Percentiles rank a stretch among this genome's conserved stretches.
Evolutionary conservation across 2,888 invertebrate genomes (phyloP).

Genomic region (Xylota sylvarum): DNA sequence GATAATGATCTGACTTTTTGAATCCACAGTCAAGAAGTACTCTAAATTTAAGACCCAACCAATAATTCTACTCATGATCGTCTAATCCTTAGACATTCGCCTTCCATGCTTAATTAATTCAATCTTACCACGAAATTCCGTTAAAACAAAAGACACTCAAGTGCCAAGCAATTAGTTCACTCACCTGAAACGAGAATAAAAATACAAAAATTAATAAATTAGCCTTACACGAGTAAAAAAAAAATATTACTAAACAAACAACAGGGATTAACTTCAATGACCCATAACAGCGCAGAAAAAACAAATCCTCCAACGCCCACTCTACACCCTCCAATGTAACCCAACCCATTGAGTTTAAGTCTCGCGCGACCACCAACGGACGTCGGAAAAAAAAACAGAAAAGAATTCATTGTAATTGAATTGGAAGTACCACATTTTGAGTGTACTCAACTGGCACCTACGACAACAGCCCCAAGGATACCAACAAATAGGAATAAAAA

Average conservation of each 20-base stretch:
- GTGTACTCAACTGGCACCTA: slow-evolving; percentile 76
- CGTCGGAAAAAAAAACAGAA: slow-evolving; percentile 6
- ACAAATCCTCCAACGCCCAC: slow-evolving; percentile 61
- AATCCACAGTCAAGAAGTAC: too few relatives aligned
- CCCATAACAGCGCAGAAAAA: slow-evolving; percentile 53
- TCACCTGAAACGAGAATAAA: slow-evolving; percentile 72
- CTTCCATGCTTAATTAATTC: slow-evolving; percentile 25
- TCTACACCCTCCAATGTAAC: slow-evolving; percentile 16
- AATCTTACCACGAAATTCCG: slow-evolving; percentile 52
- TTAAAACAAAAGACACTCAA: slow-evolving; percentile 26
- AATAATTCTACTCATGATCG: background rate
- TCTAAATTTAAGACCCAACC: too few relatives aligned
- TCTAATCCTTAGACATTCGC: background rate
- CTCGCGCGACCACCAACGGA: slow-evolving; percentile 21
- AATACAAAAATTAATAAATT: slow-evolving; percentile 52
- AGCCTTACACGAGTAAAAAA: slow-evolving; percentile 52
- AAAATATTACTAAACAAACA: slow-evolving; percentile 50
- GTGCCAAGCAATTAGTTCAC: slow-evolving; percentile 58
- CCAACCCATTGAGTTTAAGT: slow-evolving; percentile 42
- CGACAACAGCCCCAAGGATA: slow-evolving; percentile 37
- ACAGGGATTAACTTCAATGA: slow-evolving; percentile 63
- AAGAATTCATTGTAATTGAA: slow-evolving; percentile 71
- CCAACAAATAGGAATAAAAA: background rate
- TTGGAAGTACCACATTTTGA: slow-evolving; percentile 73
- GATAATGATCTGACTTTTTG: too few relatives aligned